phyloP scores from a whole-genome alignment of 2,888 invertebrate genomes.

The Neoitamus cyanurus region DNA sequence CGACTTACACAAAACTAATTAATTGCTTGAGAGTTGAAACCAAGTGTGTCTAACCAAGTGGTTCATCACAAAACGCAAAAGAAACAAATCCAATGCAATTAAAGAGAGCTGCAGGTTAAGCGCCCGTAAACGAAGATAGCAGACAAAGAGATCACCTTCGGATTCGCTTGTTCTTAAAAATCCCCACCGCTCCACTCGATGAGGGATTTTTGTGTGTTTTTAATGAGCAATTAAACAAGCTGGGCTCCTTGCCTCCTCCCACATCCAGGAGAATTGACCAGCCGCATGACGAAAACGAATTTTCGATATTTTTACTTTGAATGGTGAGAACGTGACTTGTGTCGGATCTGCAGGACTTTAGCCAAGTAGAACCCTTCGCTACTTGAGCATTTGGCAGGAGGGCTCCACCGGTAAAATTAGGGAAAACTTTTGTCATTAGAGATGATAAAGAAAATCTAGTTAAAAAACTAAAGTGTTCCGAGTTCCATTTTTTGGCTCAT shows the following conservation, averaged over 20 bases:
- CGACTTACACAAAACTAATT: background rate
- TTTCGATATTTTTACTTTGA: conserved; percentile 1
- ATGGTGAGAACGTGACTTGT: background rate
- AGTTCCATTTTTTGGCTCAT: background rate
- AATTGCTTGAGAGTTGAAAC: background rate
- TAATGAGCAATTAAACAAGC: background rate
- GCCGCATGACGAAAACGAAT: background rate
- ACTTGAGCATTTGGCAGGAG: background rate
- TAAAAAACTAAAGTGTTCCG: background rate
- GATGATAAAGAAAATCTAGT: background rate
- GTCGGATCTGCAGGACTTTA: background rate
- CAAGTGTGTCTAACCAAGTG: background rate
- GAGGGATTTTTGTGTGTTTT: background rate
- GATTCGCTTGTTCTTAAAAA: background rate
- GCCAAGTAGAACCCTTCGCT: background rate
- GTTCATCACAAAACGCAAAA: background rate
- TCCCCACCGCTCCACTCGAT: background rate
- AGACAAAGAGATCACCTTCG: background rate
- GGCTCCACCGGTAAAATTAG: background rate
- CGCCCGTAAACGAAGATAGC: background rate
- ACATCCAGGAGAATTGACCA: background rate
- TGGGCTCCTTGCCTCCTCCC: background rate
- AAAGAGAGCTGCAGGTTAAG: background rate
- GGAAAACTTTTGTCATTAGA: background rate
- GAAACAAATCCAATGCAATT: background rate